phyloP scores from a whole-genome alignment of 2,113 vertebrate genomes.

The Crotalus viridis region DNA sequence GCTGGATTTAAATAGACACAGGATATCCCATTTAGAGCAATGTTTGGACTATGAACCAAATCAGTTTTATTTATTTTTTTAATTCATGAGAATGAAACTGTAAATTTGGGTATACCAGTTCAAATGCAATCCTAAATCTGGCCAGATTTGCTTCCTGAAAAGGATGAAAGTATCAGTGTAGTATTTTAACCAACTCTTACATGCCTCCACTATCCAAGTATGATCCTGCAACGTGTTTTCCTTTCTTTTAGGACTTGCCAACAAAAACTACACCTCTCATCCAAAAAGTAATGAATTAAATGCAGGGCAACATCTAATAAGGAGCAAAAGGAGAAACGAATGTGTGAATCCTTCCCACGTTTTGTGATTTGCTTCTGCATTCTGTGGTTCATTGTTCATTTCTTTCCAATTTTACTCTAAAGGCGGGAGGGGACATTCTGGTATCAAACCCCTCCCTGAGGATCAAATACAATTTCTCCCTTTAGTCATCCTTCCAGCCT shows the following conservation, averaged over 20 bases:
- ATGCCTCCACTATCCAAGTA: not conserved
- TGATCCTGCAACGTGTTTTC: not conserved
- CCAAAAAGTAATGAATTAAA: not conserved
- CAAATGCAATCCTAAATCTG: not conserved
- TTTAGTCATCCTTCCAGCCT: not conserved
- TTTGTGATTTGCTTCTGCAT: not conserved
- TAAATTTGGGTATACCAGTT: not conserved
- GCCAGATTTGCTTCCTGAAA: not conserved
- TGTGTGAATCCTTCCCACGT: not conserved
- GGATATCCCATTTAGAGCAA: not conserved
- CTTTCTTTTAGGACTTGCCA: not conserved
- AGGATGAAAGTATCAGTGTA: not conserved
- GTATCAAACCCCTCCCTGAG: not conserved
- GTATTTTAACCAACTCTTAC: not conserved
- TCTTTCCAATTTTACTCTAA: not conserved
- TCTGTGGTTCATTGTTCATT: not conserved
- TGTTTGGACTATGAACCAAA: not conserved
- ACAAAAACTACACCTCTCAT: not conserved
- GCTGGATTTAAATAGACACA: not conserved
- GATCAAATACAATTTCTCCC: not conserved
- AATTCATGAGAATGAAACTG: not conserved
- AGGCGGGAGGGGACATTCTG: not conserved
- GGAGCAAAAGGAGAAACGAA: not conserved
- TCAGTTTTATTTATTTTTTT: not conserved
- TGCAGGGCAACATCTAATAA: not conserved